These are phyloP conservation scores for Thamnaconus septentrionalis DNA, from an alignment of 2,113 vertebrate species.

Conservation along the genomic window DNA sequence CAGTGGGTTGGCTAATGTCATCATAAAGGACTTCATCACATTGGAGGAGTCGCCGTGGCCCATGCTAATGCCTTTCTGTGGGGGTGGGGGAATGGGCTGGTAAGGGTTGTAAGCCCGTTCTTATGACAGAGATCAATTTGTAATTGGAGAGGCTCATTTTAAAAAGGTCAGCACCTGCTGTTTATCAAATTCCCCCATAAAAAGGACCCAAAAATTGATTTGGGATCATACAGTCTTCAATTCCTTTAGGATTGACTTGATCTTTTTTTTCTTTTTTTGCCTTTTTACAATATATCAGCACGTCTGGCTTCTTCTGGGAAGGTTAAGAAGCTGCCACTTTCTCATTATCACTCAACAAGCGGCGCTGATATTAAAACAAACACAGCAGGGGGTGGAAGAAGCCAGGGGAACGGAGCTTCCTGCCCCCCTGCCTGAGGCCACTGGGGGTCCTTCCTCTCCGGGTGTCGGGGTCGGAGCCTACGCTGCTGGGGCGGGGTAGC, in stretches of 20 bases:
- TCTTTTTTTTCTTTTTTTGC: slow-evolving; percentile 30
- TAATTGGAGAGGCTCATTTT: slow-evolving; percentile 41
- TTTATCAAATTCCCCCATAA: slow-evolving; percentile 46
- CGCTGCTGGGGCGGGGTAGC: too few relatives aligned
- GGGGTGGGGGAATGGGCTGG: slow-evolving; percentile 38
- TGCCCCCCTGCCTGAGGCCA: slow-evolving; percentile 30
- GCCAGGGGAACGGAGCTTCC: slow-evolving; percentile 49
- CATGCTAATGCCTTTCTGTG: slow-evolving; percentile 29
- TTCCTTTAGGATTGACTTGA: slow-evolving; percentile 32
- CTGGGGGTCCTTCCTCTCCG: slow-evolving; percentile 57
- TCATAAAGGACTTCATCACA: slow-evolving; percentile 41
- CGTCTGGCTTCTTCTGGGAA: background rate
- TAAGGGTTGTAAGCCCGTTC: slow-evolving; percentile 14
- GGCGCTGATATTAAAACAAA: slow-evolving; percentile 56
- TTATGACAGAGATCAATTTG: slow-evolving; percentile 37
- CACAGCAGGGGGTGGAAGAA: slow-evolving; percentile 40
- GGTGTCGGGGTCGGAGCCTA: slow-evolving; percentile 15
- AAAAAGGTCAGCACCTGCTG: slow-evolving; percentile 58
- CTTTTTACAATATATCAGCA: slow-evolving; percentile 26
- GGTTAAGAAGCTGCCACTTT: background rate
- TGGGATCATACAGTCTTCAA: slow-evolving; percentile 32
- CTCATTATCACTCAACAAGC: slow-evolving; percentile 39
- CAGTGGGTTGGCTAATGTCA: slow-evolving; percentile 40
- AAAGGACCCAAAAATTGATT: slow-evolving; percentile 40
- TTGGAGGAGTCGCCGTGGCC: slow-evolving; percentile 25